Conservation (phyloP, 2,888 invertebrate genomes). For the Odontocerum albicorne region DNA sequence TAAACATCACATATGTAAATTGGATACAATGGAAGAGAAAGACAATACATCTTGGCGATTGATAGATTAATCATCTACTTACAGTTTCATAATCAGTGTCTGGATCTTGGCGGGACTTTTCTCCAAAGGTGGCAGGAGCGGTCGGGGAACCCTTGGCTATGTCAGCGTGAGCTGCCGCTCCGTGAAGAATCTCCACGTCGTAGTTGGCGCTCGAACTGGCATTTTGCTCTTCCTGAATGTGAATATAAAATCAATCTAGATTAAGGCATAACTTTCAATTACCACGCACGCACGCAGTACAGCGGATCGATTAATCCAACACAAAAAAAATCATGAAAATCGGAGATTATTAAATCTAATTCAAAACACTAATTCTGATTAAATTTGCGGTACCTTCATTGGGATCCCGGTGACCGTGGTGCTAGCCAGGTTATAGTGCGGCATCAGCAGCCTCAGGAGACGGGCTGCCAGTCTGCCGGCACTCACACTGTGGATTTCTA, state of each 20-base stretch:
- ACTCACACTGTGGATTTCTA: constrained; percentile 79
- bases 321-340: too few species aligned
- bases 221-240: constrained; percentile 84
- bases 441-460: constrained; percentile 73
- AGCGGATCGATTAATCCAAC: too few species aligned
- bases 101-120: constrained; percentile 27
- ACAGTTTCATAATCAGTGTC: constrained; percentile 72
- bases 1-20: too few species aligned
- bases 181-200: constrained; percentile 96
- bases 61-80: not conserved
- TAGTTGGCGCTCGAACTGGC: constrained; percentile 98
- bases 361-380: too few species aligned
- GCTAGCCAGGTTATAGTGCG: constrained; percentile 89
- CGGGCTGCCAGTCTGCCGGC: constrained; percentile 75
- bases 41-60: not conserved
- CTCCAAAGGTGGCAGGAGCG: constrained; percentile 47
- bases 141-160: constrained; percentile 68
- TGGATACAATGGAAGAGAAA: not conserved
- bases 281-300: too few species aligned
- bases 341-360: too few species aligned
- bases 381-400: too few species aligned
- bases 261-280: not conserved
- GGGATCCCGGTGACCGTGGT: constrained; percentile 99
- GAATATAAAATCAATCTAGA: not conserved
- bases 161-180: constrained; percentile 81